These are phyloP conservation scores for Agrypnia vestita DNA, from an alignment of 1,140 invertebrate genomes.

Conservation along the genomic window DNA sequence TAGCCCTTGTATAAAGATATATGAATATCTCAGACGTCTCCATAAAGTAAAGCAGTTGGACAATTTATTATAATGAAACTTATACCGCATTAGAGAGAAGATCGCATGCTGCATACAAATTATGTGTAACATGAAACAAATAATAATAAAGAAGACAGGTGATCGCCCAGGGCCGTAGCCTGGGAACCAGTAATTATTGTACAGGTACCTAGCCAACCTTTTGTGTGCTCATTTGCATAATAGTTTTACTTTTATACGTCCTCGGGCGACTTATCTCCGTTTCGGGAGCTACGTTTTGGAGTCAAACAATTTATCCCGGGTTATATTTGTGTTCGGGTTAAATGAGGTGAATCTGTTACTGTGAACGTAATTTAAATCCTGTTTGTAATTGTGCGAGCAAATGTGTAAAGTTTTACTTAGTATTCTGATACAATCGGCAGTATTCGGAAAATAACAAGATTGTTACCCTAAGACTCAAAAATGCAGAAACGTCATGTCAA, in stretches of 20 bases:
- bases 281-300: not conserved
- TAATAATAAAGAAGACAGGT: conserved; percentile 31
- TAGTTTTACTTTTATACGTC: conserved; percentile 17
- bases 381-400: too few species aligned
- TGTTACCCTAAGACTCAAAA: too few species aligned
- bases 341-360: too few species aligned
- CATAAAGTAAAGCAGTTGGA: not conserved
- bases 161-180: conserved; percentile 13
- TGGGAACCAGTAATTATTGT: conserved; percentile 15
- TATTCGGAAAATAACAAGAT: too few species aligned
- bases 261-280: not conserved
- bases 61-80: conserved; percentile 8
- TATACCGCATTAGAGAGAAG: not conserved
- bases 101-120: conserved; percentile 33
- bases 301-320: too few species aligned
- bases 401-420: too few species aligned
- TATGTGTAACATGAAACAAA: conserved; percentile 22
- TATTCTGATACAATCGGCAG: too few species aligned
- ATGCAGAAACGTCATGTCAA: too few species aligned
- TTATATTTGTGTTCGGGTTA: too few species aligned
- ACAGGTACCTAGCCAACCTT: conserved; percentile 28
- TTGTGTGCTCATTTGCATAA: conserved; percentile 17
- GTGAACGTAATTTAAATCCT: too few species aligned
- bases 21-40: not conserved
- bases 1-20: too few species aligned